These are phyloP conservation scores for Toxotes chatareus DNA, from an alignment of 2,113 vertebrate genomes.

Conservation along the genomic window DNA sequence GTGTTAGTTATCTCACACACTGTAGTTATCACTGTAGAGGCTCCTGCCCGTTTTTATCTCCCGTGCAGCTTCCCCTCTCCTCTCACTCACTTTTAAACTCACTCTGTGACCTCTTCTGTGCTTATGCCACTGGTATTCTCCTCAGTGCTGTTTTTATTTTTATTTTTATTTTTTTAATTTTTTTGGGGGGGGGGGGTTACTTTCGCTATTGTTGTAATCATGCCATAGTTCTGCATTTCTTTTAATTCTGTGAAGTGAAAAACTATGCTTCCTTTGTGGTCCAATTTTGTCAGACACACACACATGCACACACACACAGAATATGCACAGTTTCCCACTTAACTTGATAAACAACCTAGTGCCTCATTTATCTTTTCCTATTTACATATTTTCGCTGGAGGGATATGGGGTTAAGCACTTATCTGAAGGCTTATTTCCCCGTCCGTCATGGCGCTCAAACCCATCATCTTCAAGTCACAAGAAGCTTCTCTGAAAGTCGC, in stretches of 20 bases:
- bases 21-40: slow-evolving; percentile 25
- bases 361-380: slow-evolving; percentile 30
- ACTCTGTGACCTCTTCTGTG: slow-evolving; percentile 35
- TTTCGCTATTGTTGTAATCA: background rate
- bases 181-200: background rate
- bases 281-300: background rate
- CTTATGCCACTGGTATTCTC: background rate
- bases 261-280: background rate
- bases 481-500: slow-evolving; percentile 22
- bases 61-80: slow-evolving; percentile 31
- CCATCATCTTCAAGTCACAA: slow-evolving; percentile 29
- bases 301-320: background rate
- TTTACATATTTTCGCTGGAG: slow-evolving; percentile 22
- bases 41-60: slow-evolving; percentile 20
- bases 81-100: slow-evolving; percentile 42
- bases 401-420: background rate
- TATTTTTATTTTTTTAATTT: background rate
- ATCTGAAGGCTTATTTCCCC: slow-evolving; percentile 7
- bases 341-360: slow-evolving; percentile 26
- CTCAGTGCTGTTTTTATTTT: too few relatives aligned
- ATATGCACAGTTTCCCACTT: slow-evolving; percentile 12
- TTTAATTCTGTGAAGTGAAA: background rate
- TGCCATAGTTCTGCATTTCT: background rate
- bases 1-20: slow-evolving; percentile 43
- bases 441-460: slow-evolving; percentile 13